A percentile compares a stretch with the other conserved stretches of the same genome.
Conservation (phyloP, 2,113 vertebrate genomes). For the Calypte anna region DNA sequence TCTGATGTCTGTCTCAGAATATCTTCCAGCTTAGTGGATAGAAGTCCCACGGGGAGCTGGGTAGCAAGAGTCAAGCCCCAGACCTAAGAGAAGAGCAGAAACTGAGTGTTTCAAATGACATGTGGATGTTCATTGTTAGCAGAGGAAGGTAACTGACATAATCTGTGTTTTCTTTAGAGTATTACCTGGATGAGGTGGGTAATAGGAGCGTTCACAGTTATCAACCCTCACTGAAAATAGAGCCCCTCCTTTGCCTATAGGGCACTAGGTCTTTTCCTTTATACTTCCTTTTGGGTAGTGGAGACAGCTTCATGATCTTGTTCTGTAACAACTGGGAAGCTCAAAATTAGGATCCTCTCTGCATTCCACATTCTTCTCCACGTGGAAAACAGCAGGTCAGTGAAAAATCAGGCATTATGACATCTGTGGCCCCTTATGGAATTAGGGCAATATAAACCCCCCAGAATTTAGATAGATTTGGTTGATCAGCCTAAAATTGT, state of each 20-base stretch:
- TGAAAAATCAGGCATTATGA: neutral
- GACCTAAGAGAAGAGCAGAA: neutral
- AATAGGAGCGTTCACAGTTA: neutral
- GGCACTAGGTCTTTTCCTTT: neutral
- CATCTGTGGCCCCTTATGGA: neutral
- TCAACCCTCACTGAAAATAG: neutral
- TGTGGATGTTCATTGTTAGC: neutral
- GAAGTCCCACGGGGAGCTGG: neutral
- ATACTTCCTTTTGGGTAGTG: neutral
- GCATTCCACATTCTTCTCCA: neutral
- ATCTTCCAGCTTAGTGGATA: neutral
- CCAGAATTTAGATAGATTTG: neutral
- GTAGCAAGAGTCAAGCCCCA: neutral
- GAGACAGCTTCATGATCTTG: neutral
- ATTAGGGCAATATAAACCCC: neutral
- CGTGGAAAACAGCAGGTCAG: neutral
- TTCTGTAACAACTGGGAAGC: neutral
- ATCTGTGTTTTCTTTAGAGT: neutral
- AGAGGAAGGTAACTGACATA: neutral
- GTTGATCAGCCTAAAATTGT: neutral
- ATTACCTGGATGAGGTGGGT: neutral
- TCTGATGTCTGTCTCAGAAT: neutral
- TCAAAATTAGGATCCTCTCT: neutral
- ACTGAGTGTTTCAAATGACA: neutral
- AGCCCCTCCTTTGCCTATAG: neutral